Base-by-base conservation (phyloP, 1,140 invertebrate genomes). In the Chelonus insularis region DNA sequence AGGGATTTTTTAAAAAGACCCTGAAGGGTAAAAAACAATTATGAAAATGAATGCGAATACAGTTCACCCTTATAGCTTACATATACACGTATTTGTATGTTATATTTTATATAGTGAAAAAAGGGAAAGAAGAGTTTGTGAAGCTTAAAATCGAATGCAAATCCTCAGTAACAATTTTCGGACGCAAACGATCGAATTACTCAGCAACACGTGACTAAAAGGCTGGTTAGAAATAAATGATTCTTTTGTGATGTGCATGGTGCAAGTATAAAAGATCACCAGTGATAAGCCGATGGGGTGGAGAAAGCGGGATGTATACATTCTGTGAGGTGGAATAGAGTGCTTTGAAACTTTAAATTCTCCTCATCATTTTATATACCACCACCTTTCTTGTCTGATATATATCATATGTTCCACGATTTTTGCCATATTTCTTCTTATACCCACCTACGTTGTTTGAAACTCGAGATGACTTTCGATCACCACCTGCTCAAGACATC, bases 131-230 rank as follows among this genome's bases (percentile, higher is more conserved):
- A 29, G 25, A 29, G 7, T 29, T 29, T 7, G 25, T 29, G 7
- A 29, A 29, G 25, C 25, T 29, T 29, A 29, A 56, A 56, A 56
- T 25, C 36, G 16, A 56, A 56, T 56, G 52, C 52, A 41, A 56
- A 56, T 56, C 18, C 3, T 21, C 11, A 21, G 5, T 18, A 21
- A 56, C 18, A 18, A 41, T 23, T 56, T n/a, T 21, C 25, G 14
- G 25, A 56, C 36, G 37, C 20, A 56, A 56, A 56, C 37, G 52
- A 56, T 56, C 34, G 36, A 56, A 56, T 56, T 56, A 56, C 36
- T 32, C 34, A 41, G 52, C 52, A 56, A 56, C 52, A 56, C 52
- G 52, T 56, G 52, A 56, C 52, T 56, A 37, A 36, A 20, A 14
- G 41, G 16, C 41, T 43, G 18, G 41, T 43, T 43, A 18, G 12